Base-by-base conservation (phyloP, 37 sponge, comb jelly and placozoan species). In the Amphimedon queenslandica region DNA sequence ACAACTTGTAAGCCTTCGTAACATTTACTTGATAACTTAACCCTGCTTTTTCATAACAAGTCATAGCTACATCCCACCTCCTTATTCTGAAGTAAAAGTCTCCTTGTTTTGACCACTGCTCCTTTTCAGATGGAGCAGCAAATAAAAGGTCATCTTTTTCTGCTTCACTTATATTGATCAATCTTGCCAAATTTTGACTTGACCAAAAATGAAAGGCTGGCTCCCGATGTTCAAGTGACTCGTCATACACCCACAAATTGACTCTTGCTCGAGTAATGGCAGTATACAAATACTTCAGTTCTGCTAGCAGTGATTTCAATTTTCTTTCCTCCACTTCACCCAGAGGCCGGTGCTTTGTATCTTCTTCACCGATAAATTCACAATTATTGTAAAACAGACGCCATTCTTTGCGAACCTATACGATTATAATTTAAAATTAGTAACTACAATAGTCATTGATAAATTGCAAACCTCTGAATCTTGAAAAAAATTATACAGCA, bases 211-310 rank as follows among this genome's bases (percentile, higher is more conserved):
- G 60, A 67, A 76, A 76, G 38, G 82, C 58, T 3, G 92, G 92
- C 1, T 47, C 28, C 10, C 70, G 53, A 18, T 87, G 74, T 2
- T 39, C 35, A 6, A 68, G 28, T 57, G 75, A 55, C 1, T 74
- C 55, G 28, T 92, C 92, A 75, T 87, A 92, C 4, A 92, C 71
- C 92, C 92, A 92, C 10, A 92, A 63, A 47, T 87, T 92, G 43
- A 72, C 58, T 33, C 82, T 79, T 8, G 88, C 81, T 28, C 92
- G 65, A 25, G 92, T 92, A 20, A 92, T 67, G 0, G 92, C 92
- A 31, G 92, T 92, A 74, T 92, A 92, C 11, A 92, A 74, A 39
- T 83, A 73, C 73, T 92, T 92, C 40, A 92, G 75, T 58, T 92
- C 92, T 16, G 92, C 37, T 76, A 64, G 72, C 1, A 92, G 77